Conservation (phyloP, 2,113 vertebrate genomes). For the Macrotus californicus region DNA sequence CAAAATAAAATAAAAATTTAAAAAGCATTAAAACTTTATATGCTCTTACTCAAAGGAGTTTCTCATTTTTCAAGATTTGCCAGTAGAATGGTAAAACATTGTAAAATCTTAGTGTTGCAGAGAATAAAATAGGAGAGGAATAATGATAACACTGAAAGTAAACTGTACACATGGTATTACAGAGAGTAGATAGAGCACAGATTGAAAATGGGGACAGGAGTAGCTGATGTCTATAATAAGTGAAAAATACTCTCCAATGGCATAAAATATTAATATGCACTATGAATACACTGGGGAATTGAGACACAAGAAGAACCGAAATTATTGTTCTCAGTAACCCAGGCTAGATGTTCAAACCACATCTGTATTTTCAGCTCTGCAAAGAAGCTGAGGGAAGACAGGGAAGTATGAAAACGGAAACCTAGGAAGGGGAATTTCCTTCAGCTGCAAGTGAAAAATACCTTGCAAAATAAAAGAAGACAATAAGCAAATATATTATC, state of each 20-base stretch:
- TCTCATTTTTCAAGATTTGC: constrained; percentile 41
- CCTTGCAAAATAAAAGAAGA: background rate
- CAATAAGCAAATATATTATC: background rate
- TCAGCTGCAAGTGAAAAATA: background rate
- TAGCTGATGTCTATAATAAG: background rate
- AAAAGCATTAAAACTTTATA: constrained; percentile 48
- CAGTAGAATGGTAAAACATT: constrained; percentile 2
- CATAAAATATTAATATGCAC: background rate
- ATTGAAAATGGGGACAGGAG: background rate
- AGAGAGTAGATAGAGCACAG: background rate
- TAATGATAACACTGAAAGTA: background rate
- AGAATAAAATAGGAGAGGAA: background rate
- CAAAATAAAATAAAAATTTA: constrained; percentile 47
- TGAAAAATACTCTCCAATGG: background rate
- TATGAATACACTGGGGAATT: background rate
- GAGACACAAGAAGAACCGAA: background rate
- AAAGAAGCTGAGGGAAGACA: background rate
- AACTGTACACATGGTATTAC: background rate
- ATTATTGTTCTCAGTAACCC: background rate
- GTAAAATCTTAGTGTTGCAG: background rate
- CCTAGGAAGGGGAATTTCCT: background rate
- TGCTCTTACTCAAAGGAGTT: constrained; percentile 23
- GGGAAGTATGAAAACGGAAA: background rate
- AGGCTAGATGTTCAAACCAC: background rate
- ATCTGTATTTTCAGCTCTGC: background rate